Evolutionary conservation across 2,888 invertebrate genomes (phyloP).

Genomic region (Cyrtodaria siliqua): DNA sequence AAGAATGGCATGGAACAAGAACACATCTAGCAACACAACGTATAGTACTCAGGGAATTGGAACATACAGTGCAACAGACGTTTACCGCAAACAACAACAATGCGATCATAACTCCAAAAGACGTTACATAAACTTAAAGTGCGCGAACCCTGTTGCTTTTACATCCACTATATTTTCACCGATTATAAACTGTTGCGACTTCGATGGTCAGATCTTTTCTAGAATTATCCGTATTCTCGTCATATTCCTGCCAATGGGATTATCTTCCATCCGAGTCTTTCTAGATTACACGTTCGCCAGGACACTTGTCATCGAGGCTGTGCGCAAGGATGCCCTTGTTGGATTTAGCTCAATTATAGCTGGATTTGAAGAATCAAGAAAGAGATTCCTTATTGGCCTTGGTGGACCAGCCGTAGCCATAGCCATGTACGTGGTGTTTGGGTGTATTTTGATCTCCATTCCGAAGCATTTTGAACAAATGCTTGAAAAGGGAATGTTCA

Average conservation of each 20-base stretch:
- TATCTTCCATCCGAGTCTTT: conserved; percentile 13
- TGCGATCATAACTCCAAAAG: neutral
- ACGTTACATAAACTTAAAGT: conserved; percentile 8
- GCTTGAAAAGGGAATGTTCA: conserved; percentile 22
- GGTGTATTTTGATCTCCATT: conserved; percentile 18
- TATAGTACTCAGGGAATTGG: no score
- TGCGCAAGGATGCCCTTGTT: conserved; percentile 34
- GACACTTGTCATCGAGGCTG: conserved; percentile 22
- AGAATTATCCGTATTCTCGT: conserved; percentile 19
- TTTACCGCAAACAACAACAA: no score
- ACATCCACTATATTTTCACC: conserved; percentile 27
- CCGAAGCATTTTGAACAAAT: conserved; percentile 26
- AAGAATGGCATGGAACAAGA: neutral
- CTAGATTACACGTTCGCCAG: conserved; percentile 27
- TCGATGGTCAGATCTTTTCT: conserved; percentile 7
- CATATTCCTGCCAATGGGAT: conserved; percentile 19
- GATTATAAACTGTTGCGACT: neutral
- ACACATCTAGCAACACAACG: neutral
- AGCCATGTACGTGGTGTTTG: conserved; percentile 28
- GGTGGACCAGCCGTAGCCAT: conserved; percentile 37
- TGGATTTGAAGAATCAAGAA: conserved; percentile 5
- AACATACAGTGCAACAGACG: no score
- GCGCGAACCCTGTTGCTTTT: conserved; percentile 24
- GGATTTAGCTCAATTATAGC: conserved; percentile 48
- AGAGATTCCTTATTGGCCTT: conserved; percentile 24